Conservation (phyloP, 2,797 vertebrate genomes). For the Threskiornis aethiopicus region DNA sequence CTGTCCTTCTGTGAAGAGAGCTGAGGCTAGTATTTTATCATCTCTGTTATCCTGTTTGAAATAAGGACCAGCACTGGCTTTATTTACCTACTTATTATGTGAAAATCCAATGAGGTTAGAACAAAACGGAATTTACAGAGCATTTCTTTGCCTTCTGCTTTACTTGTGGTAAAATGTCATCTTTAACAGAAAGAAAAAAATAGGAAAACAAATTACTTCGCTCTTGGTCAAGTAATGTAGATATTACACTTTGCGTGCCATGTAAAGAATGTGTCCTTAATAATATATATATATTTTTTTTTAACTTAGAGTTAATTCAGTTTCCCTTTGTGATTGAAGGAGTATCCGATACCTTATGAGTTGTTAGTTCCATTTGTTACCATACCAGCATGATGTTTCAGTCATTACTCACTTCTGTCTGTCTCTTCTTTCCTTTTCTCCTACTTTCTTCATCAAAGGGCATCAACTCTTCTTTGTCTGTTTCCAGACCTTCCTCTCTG, state of each 20-base stretch:
- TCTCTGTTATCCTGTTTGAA: neutral
- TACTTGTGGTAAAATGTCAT: neutral
- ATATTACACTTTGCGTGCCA: neutral
- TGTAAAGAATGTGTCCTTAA: neutral
- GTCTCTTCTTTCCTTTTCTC: neutral
- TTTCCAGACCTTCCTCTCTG: conserved; percentile 42
- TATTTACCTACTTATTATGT: neutral
- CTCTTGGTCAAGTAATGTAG: neutral
- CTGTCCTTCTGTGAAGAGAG: neutral
- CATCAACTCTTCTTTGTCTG: neutral
- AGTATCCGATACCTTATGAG: neutral
- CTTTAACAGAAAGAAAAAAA: neutral
- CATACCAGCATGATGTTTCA: neutral
- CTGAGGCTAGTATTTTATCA: neutral
- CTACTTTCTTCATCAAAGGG: neutral
- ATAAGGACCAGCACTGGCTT: neutral
- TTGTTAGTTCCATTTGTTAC: conserved; percentile 28
- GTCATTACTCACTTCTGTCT: neutral
- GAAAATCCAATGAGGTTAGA: neutral
- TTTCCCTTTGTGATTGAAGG: neutral
- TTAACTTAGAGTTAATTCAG: neutral
- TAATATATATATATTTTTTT: neutral
- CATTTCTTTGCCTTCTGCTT: neutral
- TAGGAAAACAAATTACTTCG: neutral
- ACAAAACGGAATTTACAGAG: neutral